Conservation (phyloP, 2,113 vertebrate species). For the Recurvirostra avosetta region DNA sequence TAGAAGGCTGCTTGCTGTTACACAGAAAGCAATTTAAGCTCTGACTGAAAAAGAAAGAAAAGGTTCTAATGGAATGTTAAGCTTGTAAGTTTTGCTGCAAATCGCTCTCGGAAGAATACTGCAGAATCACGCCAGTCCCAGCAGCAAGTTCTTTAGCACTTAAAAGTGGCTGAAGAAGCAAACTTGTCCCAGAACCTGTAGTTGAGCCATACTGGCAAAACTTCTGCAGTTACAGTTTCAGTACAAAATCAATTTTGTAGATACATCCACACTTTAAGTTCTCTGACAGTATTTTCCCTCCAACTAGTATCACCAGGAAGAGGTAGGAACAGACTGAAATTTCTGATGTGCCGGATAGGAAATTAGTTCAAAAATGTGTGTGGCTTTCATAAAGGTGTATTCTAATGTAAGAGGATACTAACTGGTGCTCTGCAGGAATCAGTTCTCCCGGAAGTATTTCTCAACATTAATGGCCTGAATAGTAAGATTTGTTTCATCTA, state of each 20-base stretch:
- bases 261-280: neutral
- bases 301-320: neutral
- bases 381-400: neutral
- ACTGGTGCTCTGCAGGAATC: neutral
- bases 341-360: neutral
- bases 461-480: neutral
- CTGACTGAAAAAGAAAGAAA: neutral
- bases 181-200: neutral
- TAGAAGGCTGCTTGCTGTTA: neutral
- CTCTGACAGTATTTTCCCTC: neutral
- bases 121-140: neutral
- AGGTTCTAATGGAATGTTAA: neutral
- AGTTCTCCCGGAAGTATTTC: neutral
- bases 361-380: neutral
- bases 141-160: neutral
- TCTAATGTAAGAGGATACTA: neutral
- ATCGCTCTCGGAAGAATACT: neutral
- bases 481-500: neutral
- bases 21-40: neutral
- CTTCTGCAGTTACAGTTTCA: neutral
- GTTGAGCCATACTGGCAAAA: neutral
- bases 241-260: neutral
- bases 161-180: neutral
- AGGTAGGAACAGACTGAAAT: neutral
- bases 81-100: neutral